Evolutionary conservation across 2,113 vertebrate species (phyloP), one percentile per base, ranked within the genome.

Genomic region (Erpornis zantholeuca): DNA sequence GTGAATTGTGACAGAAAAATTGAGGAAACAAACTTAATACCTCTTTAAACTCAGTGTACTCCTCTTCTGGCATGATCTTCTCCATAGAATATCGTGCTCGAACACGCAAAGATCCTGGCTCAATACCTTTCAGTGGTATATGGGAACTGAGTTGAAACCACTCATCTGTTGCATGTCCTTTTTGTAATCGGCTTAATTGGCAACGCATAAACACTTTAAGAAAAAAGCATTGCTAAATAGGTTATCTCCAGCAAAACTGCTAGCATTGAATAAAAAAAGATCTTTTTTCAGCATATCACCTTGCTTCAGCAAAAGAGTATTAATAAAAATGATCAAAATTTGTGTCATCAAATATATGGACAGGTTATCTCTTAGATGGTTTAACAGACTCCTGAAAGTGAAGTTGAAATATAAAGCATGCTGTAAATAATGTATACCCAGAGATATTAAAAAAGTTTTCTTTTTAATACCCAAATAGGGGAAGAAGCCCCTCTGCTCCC

Each of bases 11-110:
- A 92, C 79, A 96, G 53, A 87, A 59, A 87, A 85, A 45, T 18
- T 63, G 86, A 92, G 93, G 82, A 86, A 84, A 89, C 88, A 56
- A 95, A 94, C 29, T 95, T 81, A 89, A 92, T 97, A 99, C 99
- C 99, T 99, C 99, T 98, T 99, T 99, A 97, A 99, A 99, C 95
- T 99, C 99, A 96, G 91, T 99, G 97, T 99, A 99, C 91, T 99
- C 99, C 91, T 99, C 99, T 96, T 99, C 99, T 23, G 99, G 99
- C 99, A 99, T 99, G 95, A 99, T 99, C 97, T 99, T 99, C 97
- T 99, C 99, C 99, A 99, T 98, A 38, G 99, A 99, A 92, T 99
- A 99, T 44, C 99, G 98, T 89, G 98, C 99, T 70, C 99, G 98
- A 63, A 99, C 99, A 31, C 99, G 99, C 71, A 99, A 97, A 38